phyloP scores from a whole-genome alignment of 2,797 vertebrate species.

The Tapera naevia region DNA sequence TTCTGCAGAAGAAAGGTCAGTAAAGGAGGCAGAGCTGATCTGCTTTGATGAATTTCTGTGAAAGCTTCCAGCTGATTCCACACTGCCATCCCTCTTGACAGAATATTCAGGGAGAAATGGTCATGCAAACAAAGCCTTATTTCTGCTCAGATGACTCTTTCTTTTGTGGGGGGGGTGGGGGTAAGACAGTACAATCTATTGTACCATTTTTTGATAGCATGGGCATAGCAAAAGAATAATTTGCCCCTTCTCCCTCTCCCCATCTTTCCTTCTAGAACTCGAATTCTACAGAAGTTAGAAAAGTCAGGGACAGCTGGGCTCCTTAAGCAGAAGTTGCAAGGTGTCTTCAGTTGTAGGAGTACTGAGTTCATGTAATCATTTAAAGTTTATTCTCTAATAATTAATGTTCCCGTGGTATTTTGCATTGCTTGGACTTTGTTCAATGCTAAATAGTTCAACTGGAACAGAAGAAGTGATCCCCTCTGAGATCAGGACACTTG shows the following conservation, averaged over 20 bases:
- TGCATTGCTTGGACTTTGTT: constrained; percentile 32
- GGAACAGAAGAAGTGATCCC: background rate
- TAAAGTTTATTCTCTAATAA: constrained; percentile 15
- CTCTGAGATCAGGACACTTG: background rate
- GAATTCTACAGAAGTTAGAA: background rate
- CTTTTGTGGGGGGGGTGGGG: no score
- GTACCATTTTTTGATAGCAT: background rate
- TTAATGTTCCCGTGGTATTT: constrained; percentile 10
- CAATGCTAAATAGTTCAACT: constrained; percentile 43
- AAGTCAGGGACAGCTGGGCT: background rate
- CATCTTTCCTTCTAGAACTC: background rate
- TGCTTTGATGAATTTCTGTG: background rate
- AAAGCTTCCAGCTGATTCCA: background rate
- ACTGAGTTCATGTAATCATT: background rate
- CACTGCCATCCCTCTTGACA: background rate
- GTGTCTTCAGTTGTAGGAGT: constrained; percentile 34
- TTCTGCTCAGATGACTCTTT: background rate
- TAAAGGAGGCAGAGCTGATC: background rate
- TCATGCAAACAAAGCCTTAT: background rate
- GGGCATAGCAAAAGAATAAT: background rate
- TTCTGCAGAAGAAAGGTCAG: background rate
- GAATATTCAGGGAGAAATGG: background rate
- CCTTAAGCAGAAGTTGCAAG: background rate
- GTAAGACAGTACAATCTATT: background rate
- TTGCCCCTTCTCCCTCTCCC: background rate